phyloP scores from a whole-genome alignment of 2,888 invertebrate species.

The Luperina nickerlii region DNA sequence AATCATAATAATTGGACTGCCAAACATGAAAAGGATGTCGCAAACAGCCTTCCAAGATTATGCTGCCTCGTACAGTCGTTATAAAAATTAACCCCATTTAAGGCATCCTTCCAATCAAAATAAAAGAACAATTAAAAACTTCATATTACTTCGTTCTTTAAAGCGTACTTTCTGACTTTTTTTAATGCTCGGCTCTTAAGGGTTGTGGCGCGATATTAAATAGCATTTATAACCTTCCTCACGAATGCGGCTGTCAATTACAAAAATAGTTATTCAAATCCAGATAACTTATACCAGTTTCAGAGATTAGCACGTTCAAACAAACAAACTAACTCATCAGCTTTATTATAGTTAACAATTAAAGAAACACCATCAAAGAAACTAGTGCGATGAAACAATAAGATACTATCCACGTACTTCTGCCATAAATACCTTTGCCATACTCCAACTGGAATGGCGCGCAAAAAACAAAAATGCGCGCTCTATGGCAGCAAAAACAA shows the following conservation, averaged over 20 bases:
- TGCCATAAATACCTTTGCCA: slow-evolving; percentile 43
- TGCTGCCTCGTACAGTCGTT: too few species aligned
- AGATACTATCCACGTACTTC: slow-evolving; percentile 26
- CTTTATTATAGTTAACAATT: background rate
- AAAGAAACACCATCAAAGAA: slow-evolving; percentile 11
- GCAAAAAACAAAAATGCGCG: slow-evolving; percentile 58
- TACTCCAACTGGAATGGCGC: slow-evolving; percentile 40
- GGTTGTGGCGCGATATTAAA: too few species aligned
- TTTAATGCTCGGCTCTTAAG: too few species aligned
- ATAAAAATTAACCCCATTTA: background rate
- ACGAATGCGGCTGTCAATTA: too few species aligned
- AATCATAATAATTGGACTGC: too few species aligned
- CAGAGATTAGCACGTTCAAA: background rate
- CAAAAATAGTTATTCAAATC: background rate
- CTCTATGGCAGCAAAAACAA: slow-evolving; percentile 64
- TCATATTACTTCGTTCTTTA: too few species aligned
- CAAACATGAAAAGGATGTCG: too few species aligned
- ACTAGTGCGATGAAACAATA: slow-evolving; percentile 18
- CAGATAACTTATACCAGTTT: background rate
- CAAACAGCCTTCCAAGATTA: too few species aligned
- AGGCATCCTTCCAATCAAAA: background rate
- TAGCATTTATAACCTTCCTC: too few species aligned
- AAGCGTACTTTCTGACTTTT: too few species aligned
- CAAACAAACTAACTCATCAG: background rate
- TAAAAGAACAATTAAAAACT: slow-evolving; percentile 31